phyloP scores from a whole-genome alignment of 2,113 vertebrate species.

The Origma solitaria region DNA sequence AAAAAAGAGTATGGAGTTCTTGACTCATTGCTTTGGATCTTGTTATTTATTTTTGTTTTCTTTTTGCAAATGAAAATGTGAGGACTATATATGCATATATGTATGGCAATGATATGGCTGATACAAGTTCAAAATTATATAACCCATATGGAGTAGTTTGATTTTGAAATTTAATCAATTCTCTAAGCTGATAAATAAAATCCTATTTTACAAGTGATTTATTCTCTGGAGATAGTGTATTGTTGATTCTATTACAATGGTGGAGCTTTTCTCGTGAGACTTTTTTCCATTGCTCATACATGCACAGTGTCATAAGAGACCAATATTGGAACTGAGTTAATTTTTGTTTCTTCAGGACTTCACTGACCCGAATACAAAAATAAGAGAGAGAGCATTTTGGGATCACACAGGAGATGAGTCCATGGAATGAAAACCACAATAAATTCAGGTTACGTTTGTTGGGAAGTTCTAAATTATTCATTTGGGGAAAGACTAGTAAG shows the following conservation, averaged over 20 bases:
- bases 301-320: background rate
- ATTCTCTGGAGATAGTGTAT: background rate
- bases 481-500: background rate
- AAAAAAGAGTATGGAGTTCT: background rate
- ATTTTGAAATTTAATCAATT: background rate
- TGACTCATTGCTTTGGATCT: background rate
- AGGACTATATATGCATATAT: background rate
- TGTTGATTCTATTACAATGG: background rate
- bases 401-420: background rate
- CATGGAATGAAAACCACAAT: background rate
- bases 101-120: background rate
- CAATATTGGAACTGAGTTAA: background rate
- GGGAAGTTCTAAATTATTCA: background rate
- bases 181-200: background rate
- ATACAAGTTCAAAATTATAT: background rate
- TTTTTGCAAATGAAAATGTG: background rate
- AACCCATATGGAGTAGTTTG: background rate
- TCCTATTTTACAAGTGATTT: background rate
- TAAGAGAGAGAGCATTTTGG: background rate
- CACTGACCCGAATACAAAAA: background rate
- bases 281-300: background rate
- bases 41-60: background rate
- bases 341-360: background rate
- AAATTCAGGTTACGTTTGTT: background rate
- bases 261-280: background rate